Evolutionary conservation across 2,888 invertebrate species (phyloP).

Genomic region (Dione juno): DNA sequence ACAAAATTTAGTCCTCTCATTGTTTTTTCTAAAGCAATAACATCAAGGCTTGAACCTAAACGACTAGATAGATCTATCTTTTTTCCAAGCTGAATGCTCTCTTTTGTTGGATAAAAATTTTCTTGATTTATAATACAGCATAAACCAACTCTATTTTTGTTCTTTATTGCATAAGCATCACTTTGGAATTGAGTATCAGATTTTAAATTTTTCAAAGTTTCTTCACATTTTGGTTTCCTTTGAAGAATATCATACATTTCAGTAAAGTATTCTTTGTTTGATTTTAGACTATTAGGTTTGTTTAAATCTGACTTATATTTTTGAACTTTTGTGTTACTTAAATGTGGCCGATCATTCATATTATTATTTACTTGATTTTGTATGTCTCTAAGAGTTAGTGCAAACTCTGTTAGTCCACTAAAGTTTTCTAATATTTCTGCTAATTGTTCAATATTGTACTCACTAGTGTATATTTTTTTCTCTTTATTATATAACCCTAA

Average conservation of each 20-base stretch:
- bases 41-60: conserved; percentile 66
- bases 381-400: conserved; percentile 57
- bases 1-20: conserved; percentile 69
- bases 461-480: conserved; percentile 47
- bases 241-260: conserved; percentile 57
- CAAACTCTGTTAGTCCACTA: conserved; percentile 56
- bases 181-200: conserved; percentile 57
- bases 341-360: conserved; percentile 4
- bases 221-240: conserved; percentile 55
- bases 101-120: conserved; percentile 67
- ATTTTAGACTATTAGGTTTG: conserved; percentile 42
- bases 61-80: conserved; percentile 48
- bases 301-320: conserved; percentile 42
- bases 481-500: conserved; percentile 48
- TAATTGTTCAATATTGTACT: conserved; percentile 56
- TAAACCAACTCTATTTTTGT: conserved; percentile 65
- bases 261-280: conserved; percentile 52
- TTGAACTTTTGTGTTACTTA: conserved; percentile 43
- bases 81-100: conserved; percentile 58
- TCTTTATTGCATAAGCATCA: conserved; percentile 65
- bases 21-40: conserved; percentile 58
- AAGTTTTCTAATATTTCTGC: conserved; percentile 64
- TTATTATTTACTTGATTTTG: conserved; percentile 54
- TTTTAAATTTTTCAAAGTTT: conserved; percentile 54
- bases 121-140: conserved; percentile 77